Conservation (phyloP, 2,797 vertebrate species). For the Buphagus erythrorhynchus region DNA sequence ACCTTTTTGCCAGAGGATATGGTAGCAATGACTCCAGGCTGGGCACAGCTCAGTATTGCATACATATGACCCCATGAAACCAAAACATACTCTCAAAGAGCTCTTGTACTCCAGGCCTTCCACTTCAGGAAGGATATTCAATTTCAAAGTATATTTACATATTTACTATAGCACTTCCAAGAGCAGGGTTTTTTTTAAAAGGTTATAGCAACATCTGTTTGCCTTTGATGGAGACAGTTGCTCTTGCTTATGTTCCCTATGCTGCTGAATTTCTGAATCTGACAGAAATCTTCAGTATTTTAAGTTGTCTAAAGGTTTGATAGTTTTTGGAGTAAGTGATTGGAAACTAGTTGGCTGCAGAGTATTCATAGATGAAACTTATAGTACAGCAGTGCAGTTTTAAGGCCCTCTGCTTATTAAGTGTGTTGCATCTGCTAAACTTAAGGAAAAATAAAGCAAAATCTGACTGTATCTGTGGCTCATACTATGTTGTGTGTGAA, state of each 20-base stretch:
- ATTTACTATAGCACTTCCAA: slow-evolving; percentile 60
- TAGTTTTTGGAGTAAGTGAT: neutral
- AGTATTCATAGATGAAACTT: neutral
- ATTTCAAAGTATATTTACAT: slow-evolving; percentile 67
- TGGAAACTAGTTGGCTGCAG: neutral
- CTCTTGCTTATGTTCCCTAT: neutral
- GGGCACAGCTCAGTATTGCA: neutral
- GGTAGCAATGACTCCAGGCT: neutral
- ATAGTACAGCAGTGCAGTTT: neutral
- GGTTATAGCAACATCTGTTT: slow-evolving; percentile 61
- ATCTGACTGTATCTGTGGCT: neutral
- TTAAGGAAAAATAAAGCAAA: neutral
- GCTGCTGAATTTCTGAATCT: neutral
- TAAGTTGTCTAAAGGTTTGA: neutral
- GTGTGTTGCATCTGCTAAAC: neutral
- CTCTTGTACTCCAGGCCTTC: slow-evolving; percentile 43
- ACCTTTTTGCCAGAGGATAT: neutral
- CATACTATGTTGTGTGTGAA: neutral
- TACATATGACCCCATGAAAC: neutral
- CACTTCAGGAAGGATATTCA: slow-evolving; percentile 57
- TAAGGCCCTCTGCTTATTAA: neutral
- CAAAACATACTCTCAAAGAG: slow-evolving; percentile 62
- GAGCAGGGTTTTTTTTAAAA: neutral
- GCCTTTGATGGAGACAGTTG: slow-evolving; percentile 57
- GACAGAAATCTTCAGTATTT: neutral